phyloP scores from a whole-genome alignment of 2,888 invertebrate genomes.

The Peribatodes rhomboidaria region DNA sequence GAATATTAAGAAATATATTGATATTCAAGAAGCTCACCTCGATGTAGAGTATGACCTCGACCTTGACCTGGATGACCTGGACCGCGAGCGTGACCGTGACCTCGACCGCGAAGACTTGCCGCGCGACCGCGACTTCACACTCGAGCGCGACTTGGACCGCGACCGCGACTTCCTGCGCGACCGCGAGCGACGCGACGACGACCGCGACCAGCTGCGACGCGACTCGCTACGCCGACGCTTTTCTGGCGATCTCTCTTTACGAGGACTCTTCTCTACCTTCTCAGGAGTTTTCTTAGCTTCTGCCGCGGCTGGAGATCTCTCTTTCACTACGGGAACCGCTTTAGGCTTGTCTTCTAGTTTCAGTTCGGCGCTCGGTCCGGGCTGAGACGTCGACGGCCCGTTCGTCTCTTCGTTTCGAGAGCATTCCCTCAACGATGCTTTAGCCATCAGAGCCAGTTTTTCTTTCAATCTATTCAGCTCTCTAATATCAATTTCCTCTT shows the following conservation, averaged over 20 bases:
- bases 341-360: conserved; percentile 37
- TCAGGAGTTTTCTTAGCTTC: conserved; percentile 33
- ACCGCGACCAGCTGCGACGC: conserved; percentile 68
- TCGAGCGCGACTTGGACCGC: conserved; percentile 65
- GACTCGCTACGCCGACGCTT: conserved; percentile 59
- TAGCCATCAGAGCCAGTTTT: conserved; percentile 90
- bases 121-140: conserved; percentile 60
- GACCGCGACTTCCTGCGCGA: conserved; percentile 64
- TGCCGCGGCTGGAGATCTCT: conserved; percentile 49
- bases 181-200: conserved; percentile 64
- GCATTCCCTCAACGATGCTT: conserved; percentile 80
- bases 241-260: conserved; percentile 58
- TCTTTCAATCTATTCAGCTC: conserved; percentile 89
- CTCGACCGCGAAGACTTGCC: conserved; percentile 56
- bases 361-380: conserved; percentile 23
- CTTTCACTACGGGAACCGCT: conserved; percentile 48
- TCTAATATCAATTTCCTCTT: conserved; percentile 87
- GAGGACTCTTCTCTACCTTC: conserved; percentile 54
- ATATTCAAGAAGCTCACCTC: conserved; percentile 61
- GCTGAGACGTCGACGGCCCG: conserved; percentile 64
- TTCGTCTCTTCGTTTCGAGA: conserved; percentile 59
- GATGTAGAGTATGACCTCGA: conserved; percentile 85
- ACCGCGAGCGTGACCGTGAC: conserved; percentile 54
- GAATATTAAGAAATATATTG: no score
- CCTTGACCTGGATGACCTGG: conserved; percentile 60